A percentile compares a stretch with the other conserved stretches of the same genome.
Conservation (phyloP, 2,888 invertebrate species). For the Coenonympha glycerion region DNA sequence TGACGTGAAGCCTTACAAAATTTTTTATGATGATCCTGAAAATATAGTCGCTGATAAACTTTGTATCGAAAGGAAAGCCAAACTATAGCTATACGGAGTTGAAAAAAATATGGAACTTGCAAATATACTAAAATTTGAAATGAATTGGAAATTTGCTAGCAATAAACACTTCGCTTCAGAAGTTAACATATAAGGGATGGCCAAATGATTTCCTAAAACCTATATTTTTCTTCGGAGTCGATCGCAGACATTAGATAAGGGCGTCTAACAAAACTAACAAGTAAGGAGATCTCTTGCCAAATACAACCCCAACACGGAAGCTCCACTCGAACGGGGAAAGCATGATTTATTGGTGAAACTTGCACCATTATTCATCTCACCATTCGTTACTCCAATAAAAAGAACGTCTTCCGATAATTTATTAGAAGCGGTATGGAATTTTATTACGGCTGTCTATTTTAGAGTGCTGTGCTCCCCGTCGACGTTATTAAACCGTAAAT, state of each 20-base stretch:
- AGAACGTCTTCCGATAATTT: constrained; percentile 70
- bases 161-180: neutral
- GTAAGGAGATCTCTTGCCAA: constrained; percentile 56
- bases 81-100: too few species aligned
- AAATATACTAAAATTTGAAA: too few species aligned
- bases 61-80: too few species aligned
- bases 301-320: constrained; percentile 55
- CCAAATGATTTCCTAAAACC: constrained; percentile 7
- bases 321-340: constrained; percentile 56
- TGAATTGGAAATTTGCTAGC: neutral
- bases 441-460: constrained; percentile 62
- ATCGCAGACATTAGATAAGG: constrained; percentile 54
- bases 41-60: too few species aligned
- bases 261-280: constrained; percentile 56
- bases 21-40: too few species aligned
- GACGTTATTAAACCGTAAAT: constrained; percentile 57
- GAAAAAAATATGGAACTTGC: too few species aligned
- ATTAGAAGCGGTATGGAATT: constrained; percentile 62
- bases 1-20: too few species aligned
- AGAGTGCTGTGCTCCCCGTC: constrained; percentile 58
- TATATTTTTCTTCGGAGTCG: constrained; percentile 30
- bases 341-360: constrained; percentile 72
- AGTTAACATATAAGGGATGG: neutral
- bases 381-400: constrained; percentile 75
- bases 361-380: constrained; percentile 72